phyloP scores from a whole-genome alignment of 2,113 vertebrate species.

The Seriola quinqueradiata region DNA sequence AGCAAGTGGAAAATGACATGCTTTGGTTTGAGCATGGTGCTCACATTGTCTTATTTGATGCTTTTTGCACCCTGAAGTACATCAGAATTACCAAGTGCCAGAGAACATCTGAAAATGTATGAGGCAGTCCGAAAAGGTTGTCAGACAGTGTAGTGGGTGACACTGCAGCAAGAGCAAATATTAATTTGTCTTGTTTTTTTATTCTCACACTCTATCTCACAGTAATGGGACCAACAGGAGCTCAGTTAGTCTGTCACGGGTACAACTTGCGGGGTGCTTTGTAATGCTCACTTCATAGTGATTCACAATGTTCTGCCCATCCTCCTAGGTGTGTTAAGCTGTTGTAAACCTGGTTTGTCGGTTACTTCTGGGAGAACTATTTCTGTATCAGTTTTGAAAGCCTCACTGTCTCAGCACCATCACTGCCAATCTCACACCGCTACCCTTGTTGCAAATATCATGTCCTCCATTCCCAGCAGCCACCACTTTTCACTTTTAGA shows the following conservation, averaged over 20 bases:
- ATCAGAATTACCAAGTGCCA: not conserved
- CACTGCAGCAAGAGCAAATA: not conserved
- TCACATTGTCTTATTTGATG: not conserved
- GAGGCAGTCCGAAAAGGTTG: not conserved
- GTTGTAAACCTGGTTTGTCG: not conserved
- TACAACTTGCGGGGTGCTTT: not conserved
- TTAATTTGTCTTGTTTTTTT: constrained; percentile 17
- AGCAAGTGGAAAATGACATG: constrained; percentile 5
- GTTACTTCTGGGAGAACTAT: not conserved
- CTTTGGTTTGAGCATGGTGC: not conserved
- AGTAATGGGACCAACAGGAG: constrained; percentile 9
- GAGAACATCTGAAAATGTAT: constrained; percentile 1
- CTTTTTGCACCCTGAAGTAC: not conserved
- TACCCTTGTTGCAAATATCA: not conserved
- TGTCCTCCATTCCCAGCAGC: not conserved
- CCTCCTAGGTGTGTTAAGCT: not conserved
- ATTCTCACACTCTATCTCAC: not conserved
- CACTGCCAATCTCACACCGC: not conserved
- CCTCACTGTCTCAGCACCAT: constrained; percentile 5
- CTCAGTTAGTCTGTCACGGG: not conserved
- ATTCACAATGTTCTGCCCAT: not conserved
- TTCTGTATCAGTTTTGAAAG: not conserved
- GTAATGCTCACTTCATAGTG: not conserved
- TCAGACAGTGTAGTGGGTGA: not conserved
- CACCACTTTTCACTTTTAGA: not conserved